Evolutionary conservation across 92 coral and sea anemone species (phyloP).

Genomic region (Epizoanthus stellaris): DNA sequence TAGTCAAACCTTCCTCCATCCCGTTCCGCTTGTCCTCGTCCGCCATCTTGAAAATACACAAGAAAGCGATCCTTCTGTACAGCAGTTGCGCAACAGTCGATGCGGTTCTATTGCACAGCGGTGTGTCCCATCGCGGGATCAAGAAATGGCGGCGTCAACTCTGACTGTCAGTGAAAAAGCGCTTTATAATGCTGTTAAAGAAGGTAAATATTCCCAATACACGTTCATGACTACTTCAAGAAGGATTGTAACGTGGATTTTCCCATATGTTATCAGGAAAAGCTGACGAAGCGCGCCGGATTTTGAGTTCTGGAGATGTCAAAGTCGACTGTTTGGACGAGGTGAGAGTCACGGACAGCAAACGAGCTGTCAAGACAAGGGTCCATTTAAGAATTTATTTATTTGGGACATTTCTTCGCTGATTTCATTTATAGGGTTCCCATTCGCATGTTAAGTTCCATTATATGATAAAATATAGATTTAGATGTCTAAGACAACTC

Average conservation of each 20-base stretch:
- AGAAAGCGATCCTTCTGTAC: slow-evolving; percentile 32
- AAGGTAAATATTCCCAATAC: slow-evolving; percentile 57
- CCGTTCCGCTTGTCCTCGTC: slow-evolving; percentile 38
- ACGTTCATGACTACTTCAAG: background rate
- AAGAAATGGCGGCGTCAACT: slow-evolving; percentile 52
- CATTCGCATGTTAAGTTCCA: no score
- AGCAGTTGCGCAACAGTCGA: slow-evolving; percentile 37
- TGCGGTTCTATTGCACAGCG: background rate
- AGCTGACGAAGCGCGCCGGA: slow-evolving; percentile 67
- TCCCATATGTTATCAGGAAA: slow-evolving; percentile 59
- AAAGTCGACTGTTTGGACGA: slow-evolving; percentile 82
- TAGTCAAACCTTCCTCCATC: slow-evolving; percentile 39
- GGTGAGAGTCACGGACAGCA: slow-evolving; percentile 38
- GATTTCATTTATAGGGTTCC: no score
- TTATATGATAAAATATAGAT: no score
- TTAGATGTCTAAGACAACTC: no score
- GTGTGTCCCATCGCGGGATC: slow-evolving; percentile 11
- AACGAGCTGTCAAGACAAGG: no score
- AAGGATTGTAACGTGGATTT: background rate
- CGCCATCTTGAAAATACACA: slow-evolving; percentile 74
- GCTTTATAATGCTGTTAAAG: slow-evolving; percentile 57
- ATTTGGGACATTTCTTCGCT: no score
- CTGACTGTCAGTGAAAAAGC: slow-evolving; percentile 51
- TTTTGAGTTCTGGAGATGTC: slow-evolving; percentile 72
- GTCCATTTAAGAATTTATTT: no score